Evolutionary conservation across 2,113 vertebrate genomes (phyloP).

Genomic region (Corythaixoides concolor): DNA sequence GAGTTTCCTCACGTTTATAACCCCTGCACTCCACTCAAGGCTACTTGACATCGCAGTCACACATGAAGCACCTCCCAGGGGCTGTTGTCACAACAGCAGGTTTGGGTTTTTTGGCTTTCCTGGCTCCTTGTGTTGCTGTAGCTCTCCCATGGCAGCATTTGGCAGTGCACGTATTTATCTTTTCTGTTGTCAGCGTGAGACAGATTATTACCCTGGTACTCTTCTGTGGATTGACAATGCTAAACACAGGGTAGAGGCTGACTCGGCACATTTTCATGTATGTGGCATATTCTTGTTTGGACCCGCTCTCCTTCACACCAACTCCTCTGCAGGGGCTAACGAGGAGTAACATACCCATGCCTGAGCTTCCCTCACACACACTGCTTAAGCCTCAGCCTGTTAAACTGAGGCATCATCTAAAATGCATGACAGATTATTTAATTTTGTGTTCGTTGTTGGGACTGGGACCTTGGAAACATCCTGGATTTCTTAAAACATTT

Average conservation of each 20-base stretch:
- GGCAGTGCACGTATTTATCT: neutral
- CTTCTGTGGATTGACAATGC: neutral
- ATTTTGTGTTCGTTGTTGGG: neutral
- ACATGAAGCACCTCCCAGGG: neutral
- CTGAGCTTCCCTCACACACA: fast-evolving
- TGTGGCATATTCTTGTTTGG: neutral
- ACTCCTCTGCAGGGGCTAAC: neutral
- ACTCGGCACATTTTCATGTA: neutral
- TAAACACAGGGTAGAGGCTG: neutral
- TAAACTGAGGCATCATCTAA: neutral
- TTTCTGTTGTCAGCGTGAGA: neutral
- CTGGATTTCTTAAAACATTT: neutral
- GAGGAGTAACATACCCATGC: fast-evolving
- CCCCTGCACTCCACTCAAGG: fast-evolving
- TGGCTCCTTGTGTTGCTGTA: neutral
- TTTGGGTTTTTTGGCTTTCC: neutral
- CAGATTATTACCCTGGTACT: neutral
- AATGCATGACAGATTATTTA: neutral
- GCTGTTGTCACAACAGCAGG: neutral
- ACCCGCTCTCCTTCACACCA: fast-evolving
- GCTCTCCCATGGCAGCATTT: neutral
- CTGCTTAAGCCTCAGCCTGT: neutral
- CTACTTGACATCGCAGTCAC: fast-evolving
- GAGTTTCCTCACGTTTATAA: fast-evolving
- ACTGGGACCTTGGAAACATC: neutral